Base-by-base conservation (phyloP, 2,888 invertebrate species). In the Bellardia bayeri region DNA sequence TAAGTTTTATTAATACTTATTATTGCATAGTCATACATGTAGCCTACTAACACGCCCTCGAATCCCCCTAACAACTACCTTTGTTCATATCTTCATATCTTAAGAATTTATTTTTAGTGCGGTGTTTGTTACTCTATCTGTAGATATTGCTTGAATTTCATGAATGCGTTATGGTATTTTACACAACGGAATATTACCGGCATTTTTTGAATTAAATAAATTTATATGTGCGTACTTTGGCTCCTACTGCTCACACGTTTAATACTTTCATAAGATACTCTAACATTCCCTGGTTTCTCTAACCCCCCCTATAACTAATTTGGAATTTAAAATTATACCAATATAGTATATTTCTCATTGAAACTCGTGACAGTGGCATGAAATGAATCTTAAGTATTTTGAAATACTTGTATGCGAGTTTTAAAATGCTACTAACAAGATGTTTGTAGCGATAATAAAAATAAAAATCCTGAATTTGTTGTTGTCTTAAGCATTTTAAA, bases 171-270 rank as follows among this genome's bases (percentile, higher is more conserved):
- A 61, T 40, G 6, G 51, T 58, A 63, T 13, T 72, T 72, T 14
- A 83, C 3, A 64, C 82, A 61, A 51, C 13, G 76, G 71, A 79
- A 82, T 82, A 69, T 71, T 69, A 74, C 79, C 74, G 69, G 69
- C 63, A 49, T 75, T 75, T 45, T 23, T 68, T 45, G 4, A 40
- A 61, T 68, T 78, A 45, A 78, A 66, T 72, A 9, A 63, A 61
- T 37, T 1, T 1, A 37, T 37, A 6, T 37, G 37, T 37, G 1
- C 6, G 45, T 23, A 1, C 56, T n/a, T 45, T 23, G 13, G 5
- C 49, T 79, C 11, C 42, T 68, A 37, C 64, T 11, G 13, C n/a
- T 23, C 63, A 64, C 63, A 56, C 42, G 54, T 45, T 71, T 71
- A 0, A 37, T 16, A 54, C 33, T 58, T 7, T 13, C 0, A 9